phyloP scores from a whole-genome alignment of 2,797 vertebrate genomes.

The Fratercula arctica region DNA sequence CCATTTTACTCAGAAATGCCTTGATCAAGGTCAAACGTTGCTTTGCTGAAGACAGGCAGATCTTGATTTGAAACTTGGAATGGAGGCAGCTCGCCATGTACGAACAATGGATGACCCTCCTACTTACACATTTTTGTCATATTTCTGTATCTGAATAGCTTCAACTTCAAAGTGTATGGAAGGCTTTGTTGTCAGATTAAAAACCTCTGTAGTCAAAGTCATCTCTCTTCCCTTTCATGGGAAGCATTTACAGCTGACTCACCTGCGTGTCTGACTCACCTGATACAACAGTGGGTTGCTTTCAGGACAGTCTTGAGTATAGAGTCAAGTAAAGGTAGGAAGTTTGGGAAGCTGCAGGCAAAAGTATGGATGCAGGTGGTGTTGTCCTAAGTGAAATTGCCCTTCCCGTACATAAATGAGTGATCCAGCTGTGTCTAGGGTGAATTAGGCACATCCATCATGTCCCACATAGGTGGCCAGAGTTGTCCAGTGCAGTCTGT shows the following conservation, averaged over 20 bases:
- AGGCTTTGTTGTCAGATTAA: slow-evolving; percentile 29
- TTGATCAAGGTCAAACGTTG: background rate
- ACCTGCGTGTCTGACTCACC: background rate
- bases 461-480: background rate
- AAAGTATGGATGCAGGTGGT: background rate
- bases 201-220: background rate
- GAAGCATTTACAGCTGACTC: background rate
- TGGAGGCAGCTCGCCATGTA: background rate
- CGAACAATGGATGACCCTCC: background rate
- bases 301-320: background rate
- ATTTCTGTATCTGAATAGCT: slow-evolving; percentile 4
- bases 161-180: background rate
- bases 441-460: background rate
- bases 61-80: background rate
- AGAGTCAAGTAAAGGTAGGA: background rate
- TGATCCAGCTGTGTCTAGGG: background rate
- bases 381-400: background rate
- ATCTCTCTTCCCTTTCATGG: background rate
- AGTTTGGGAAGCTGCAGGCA: background rate
- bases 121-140: slow-evolving; percentile 17
- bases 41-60: background rate
- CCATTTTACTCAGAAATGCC: background rate
- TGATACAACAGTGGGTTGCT: background rate
- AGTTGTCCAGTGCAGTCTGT: background rate
- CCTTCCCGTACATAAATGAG: background rate